Evolutionary conservation across 2,888 invertebrate genomes (phyloP), one percentile per base, ranked within the genome.

Genomic region (Hanleya hanleyi): DNA sequence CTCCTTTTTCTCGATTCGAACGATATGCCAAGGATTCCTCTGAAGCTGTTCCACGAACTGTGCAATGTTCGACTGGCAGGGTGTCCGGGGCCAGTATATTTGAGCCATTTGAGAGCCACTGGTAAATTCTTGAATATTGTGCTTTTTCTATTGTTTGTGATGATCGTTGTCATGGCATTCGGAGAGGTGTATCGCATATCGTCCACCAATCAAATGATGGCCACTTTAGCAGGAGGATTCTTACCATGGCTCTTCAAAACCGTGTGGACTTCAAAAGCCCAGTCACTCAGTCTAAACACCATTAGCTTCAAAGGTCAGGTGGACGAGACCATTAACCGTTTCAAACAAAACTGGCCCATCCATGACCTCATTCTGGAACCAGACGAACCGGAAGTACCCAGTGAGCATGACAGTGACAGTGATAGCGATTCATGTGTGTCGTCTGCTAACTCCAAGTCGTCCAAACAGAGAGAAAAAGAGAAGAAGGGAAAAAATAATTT

Each of bases 291-390:
- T 70, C 76, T 90, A 36, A 88, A 88, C 62, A 88, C 89, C 0
- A 81, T 90, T 29, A 86, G 87, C 61, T 87, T 89, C 71, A 85
- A 87, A 71, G 89, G 88, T 0, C 88, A 88, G 65, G 82, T 89
- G 41, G 87, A 88, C 67, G 85, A 88, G 72, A 84, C 87, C 62
- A 84, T 89, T 37, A 77, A 82, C 6, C 83, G 83, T 37, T 90
- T 85, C 77, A 83, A 84, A 37, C 87, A 88, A 70, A 79, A 83
- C 69, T 90, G 89, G 89, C 88, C 88, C 0, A 83, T 88, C 29
- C 81, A 77, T 70, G 89, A 89, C 70, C 79, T 89, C 7, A 67
- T 83, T 29, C 78, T 87, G n/a, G 81, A 85, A 29, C 72, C 80
- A 61, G 82, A 79, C 51, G 72, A 22, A 2, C 35, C 38, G 15